Conservation (phyloP, 1,140 invertebrate species). For the Penaeus japonicus region DNA sequence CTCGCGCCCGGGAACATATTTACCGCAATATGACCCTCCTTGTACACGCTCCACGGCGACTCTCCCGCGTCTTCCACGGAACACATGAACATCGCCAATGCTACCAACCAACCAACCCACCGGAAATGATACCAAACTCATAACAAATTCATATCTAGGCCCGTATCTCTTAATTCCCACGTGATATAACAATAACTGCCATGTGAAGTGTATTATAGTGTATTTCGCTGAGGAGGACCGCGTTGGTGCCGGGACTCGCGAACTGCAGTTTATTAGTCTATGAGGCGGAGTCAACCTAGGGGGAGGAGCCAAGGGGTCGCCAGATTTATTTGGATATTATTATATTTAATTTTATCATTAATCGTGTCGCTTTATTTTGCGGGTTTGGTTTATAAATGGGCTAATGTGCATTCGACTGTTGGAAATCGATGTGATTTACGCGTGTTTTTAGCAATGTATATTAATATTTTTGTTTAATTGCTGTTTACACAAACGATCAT, state of each 20-base stretch:
- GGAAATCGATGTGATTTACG: neutral
- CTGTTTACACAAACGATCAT: constrained; percentile 8
- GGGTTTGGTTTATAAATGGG: neutral
- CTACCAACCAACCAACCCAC: neutral
- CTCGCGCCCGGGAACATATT: constrained; percentile 30
- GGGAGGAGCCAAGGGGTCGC: constrained; percentile 40
- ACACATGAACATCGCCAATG: neutral
- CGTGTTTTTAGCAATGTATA: constrained; percentile 14
- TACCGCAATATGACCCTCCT: constrained; percentile 33
- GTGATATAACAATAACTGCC: constrained; percentile 53
- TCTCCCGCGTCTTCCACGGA: neutral
- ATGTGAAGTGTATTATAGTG: constrained; percentile 53
- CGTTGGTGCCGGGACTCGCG: constrained; percentile 36
- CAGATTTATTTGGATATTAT: constrained; percentile 45
- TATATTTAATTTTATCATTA: constrained; percentile 37
- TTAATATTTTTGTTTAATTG: neutral
- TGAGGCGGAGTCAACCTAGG: constrained; percentile 48
- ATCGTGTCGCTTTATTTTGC: constrained; percentile 1
- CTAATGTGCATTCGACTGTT: too few relatives aligned
- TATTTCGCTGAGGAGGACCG: constrained; percentile 45
- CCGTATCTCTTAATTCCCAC: constrained; percentile 48
- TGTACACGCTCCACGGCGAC: neutral
- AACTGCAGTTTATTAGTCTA: constrained; percentile 52
- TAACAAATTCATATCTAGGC: constrained; percentile 46
- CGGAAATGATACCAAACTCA: constrained; percentile 35